Base-by-base conservation (phyloP, 1,140 invertebrate genomes). In the Papilio glaucus region DNA sequence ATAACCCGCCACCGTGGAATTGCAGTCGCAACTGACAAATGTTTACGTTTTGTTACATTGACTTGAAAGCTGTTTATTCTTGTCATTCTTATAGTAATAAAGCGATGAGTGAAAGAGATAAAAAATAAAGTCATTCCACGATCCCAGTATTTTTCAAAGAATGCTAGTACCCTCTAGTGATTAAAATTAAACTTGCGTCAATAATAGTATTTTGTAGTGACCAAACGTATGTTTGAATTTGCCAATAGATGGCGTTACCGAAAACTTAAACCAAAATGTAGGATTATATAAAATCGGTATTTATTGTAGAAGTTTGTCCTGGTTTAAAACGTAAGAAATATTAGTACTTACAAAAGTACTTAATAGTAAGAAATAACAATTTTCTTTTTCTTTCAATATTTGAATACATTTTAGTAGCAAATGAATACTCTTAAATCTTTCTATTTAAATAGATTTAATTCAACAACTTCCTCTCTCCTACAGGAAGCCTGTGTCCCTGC, bases 1-100 rank as follows among this genome's bases (percentile, higher is more conserved):
- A 76, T 70, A 72, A 77, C 72, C 49, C 76, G 62, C 75, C 81
- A 79, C 79, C 70, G 69, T 74, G 71, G 74, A 76, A 78, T 76
- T 82, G 74, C 77, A 72, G 41, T 71, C 75, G 62, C 76, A 76
- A 82, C 80, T 74, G 77, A 79, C 76, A 83, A n/a, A n/a, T 81
- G 81, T 83, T 83, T 77, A 79, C 77, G 29, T 62, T 45, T 75
- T 75, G 71, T 74, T 76, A 71, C 57, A 76, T 71, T 68, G 60
- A 57, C 57, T 71, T 45, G 38, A 18, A 33, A 75, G 8, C 67
- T 69, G 21, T 68, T 45, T 53, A n/a, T 69, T 69, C 67, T 69
- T 53, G 41, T 69, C 67, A 33, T 15, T 33, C 67, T 33, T 69
- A 53, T 13, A 2, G 26, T 7, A 33, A 37, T 29, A 18, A 8